Evolutionary conservation across 2,888 invertebrate species (phyloP).

Genomic region (Ditula angustiorana): DNA sequence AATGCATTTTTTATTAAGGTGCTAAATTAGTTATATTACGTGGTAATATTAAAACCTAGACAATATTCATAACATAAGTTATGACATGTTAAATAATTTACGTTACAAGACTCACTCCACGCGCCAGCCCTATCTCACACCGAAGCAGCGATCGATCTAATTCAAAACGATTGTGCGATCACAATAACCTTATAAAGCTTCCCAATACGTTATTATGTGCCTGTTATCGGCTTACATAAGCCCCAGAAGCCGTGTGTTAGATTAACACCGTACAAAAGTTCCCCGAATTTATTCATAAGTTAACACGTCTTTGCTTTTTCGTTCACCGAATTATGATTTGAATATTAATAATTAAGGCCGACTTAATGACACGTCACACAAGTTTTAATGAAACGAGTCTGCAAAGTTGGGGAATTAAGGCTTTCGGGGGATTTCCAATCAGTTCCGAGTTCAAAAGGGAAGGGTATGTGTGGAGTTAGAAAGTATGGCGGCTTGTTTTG

Average conservation of each 20-base stretch:
- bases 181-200: conserved; percentile 22
- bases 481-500: neutral
- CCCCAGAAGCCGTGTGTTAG: conserved; percentile 12
- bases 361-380: conserved; percentile 82
- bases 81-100: neutral
- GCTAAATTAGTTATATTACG: no score
- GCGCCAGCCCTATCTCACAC: conserved; percentile 1
- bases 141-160: conserved; percentile 15
- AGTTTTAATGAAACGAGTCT: conserved; percentile 82
- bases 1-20: no score
- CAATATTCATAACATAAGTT: no score
- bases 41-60: no score
- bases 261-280: conserved; percentile 45
- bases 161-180: conserved; percentile 25
- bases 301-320: conserved; percentile 78
- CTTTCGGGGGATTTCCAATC: conserved; percentile 51
- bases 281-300: conserved; percentile 70
- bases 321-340: conserved; percentile 75
- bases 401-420: conserved; percentile 73
- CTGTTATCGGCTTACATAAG: conserved; percentile 26
- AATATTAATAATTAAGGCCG: conserved; percentile 80
- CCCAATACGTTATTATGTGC: conserved; percentile 32
- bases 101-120: neutral
- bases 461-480: conserved; percentile 26
- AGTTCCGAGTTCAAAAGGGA: conserved; percentile 22